Base-by-base conservation (phyloP, 2,797 vertebrate genomes). In the Lacerta bilineata region DNA sequence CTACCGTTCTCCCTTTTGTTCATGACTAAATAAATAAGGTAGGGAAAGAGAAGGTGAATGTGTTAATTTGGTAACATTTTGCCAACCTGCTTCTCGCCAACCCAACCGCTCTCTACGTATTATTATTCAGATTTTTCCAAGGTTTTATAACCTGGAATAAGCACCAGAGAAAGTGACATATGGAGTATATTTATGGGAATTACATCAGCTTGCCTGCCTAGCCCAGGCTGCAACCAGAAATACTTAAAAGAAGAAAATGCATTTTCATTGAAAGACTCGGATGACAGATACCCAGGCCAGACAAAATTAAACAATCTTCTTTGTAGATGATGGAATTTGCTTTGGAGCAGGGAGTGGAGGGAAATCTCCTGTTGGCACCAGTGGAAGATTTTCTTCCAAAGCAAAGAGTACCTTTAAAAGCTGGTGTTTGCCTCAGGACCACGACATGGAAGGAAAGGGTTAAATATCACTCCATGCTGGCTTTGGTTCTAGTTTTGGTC, bases 101-200 rank as follows among this genome's bases (percentile, higher is more conserved):
- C 5, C 74, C 43, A 43, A 39, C n/a, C 91, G 80, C 18, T 39
- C 15, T 36, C 33, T 23, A 74, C 33, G 39, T 74, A 39, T 74
- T 74, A 74, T 39, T 74, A 36, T 74, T 74, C 50, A 18, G 39
- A 77, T 94, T 90, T 93, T 93, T 94, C 84, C 81, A 82, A 79
- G 66, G 50, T 87, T 18, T 68, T 85, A 88, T 87, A 92, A 50
- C 36, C 91, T 88, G 87, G 77, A 79, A 8, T 87, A 87, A 4
- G 4, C 27, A 41, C 13, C 13, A 41, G 23, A 82, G 39, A 29
- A 82, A 82, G 68, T 69, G 23, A 39, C 61, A 82, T 5, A 25
- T 27, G 64, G 36, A 66, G 36, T 81, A 9, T 78, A 78, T 50
- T 78, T 78, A 43, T 78, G 27, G 43, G 39, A 68, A 82, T 82